phyloP scores from a whole-genome alignment of 2,888 invertebrate genomes.

The Orchestes rusci region DNA sequence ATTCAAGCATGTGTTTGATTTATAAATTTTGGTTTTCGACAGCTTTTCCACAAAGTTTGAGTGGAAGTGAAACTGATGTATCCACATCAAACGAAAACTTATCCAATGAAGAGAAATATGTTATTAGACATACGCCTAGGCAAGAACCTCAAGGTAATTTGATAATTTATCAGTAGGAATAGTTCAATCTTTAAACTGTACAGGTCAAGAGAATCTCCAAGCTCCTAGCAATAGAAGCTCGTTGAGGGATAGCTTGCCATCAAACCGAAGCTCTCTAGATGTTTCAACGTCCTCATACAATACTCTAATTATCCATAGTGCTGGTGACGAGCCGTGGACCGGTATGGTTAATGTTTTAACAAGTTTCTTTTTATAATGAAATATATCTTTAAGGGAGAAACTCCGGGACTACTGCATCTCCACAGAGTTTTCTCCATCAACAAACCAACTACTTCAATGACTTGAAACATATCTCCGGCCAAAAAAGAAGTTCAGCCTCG shows the following conservation, averaged over 20 bases:
- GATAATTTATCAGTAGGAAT: too few relatives aligned
- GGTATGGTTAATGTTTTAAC: slow-evolving; percentile 32
- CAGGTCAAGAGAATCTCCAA: slow-evolving; percentile 73
- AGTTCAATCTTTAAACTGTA: too few relatives aligned
- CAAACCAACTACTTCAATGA: slow-evolving; percentile 34
- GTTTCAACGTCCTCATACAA: slow-evolving; percentile 75
- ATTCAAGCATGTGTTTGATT: neutral
- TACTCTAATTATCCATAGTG: slow-evolving; percentile 75
- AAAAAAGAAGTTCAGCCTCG: slow-evolving; percentile 38
- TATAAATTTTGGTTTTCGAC: too few relatives aligned
- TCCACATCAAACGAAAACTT: slow-evolving; percentile 87
- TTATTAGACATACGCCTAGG: slow-evolving; percentile 71
- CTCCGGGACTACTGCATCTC: slow-evolving; percentile 35
- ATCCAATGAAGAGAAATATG: slow-evolving; percentile 77
- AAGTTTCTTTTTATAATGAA: neutral
- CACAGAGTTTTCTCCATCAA: slow-evolving; percentile 35
- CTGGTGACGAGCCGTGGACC: slow-evolving; percentile 66
- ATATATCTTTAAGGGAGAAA: slow-evolving; percentile 35
- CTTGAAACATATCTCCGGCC: slow-evolving; percentile 37
- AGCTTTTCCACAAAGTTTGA: slow-evolving; percentile 64
- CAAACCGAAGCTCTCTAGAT: slow-evolving; percentile 63
- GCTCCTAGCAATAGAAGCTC: slow-evolving; percentile 50
- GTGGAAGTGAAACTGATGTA: slow-evolving; percentile 84
- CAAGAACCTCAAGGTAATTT: slow-evolving; percentile 92
- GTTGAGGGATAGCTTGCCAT: slow-evolving; percentile 52